Conservation (phyloP, 2,113 vertebrate genomes). For the Stegastes partitus region DNA sequence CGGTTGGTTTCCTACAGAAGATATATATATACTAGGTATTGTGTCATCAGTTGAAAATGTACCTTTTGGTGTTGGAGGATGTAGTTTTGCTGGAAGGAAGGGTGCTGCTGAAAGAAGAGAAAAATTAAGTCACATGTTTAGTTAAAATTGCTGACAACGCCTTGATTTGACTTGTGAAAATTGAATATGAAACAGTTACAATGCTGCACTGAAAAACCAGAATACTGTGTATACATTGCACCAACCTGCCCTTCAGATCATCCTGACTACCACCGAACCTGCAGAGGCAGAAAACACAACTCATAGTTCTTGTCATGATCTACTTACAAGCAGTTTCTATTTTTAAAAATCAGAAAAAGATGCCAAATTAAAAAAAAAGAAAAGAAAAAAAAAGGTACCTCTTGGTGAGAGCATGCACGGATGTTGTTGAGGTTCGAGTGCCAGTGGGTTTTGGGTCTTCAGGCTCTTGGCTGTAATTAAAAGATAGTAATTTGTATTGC, state of each 20-base stretch:
- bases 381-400: slow-evolving; percentile 67
- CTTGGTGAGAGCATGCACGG: slow-evolving; percentile 74
- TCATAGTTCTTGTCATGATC: background rate
- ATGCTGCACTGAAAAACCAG: background rate
- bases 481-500: background rate
- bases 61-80: slow-evolving; percentile 62
- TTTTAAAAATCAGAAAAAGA: background rate
- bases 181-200: too few species aligned
- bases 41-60: slow-evolving; percentile 2
- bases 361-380: too few species aligned
- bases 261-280: slow-evolving; percentile 77
- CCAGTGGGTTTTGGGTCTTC: slow-evolving; percentile 44
- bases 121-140: background rate
- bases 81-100: slow-evolving; percentile 32
- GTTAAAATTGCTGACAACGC: background rate
- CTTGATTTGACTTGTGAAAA: too few species aligned
- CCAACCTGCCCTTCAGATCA: slow-evolving; percentile 69
- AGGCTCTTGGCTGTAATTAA: slow-evolving; percentile 41
- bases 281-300: slow-evolving; percentile 36
- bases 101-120: slow-evolving; percentile 36
- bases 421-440: slow-evolving; percentile 35
- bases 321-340: background rate
- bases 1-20: background rate
- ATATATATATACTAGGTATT: too few species aligned
- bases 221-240: background rate